Conservation (phyloP, 2,888 invertebrate genomes). For the Acrocyrtus sp. region DNA sequence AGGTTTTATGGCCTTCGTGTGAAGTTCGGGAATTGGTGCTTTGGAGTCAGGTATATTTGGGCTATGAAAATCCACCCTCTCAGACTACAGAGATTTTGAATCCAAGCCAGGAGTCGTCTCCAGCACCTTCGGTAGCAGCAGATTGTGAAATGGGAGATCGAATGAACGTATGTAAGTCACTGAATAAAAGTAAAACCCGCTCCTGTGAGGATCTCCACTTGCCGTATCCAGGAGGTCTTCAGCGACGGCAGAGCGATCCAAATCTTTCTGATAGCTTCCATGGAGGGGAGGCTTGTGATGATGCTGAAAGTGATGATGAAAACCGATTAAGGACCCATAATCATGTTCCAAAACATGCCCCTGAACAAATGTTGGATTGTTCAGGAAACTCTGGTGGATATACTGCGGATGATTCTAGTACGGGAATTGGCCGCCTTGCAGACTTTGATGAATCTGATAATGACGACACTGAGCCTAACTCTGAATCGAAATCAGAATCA, state of each 20-base stretch:
- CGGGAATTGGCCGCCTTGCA: conserved; percentile 59
- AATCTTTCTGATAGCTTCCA: conserved; percentile 75
- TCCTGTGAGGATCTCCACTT: conserved; percentile 85
- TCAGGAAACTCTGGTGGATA: conserved; percentile 17
- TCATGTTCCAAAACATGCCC: conserved; percentile 1
- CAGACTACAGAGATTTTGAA: conserved; percentile 65
- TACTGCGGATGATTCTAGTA: conserved; percentile 31
- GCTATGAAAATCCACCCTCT: conserved; percentile 65
- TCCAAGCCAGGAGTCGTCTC: conserved; percentile 66
- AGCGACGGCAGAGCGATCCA: conserved; percentile 86
- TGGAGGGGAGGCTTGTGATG: conserved; percentile 30
- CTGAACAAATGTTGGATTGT: background rate
- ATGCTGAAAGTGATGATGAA: conserved; percentile 20
- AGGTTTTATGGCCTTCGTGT: conserved; percentile 89
- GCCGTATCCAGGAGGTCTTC: conserved; percentile 67
- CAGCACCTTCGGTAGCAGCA: conserved; percentile 59
- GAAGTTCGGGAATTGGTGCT: conserved; percentile 83
- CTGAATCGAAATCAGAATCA: conserved; percentile 59
- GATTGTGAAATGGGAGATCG: conserved; percentile 54
- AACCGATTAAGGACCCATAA: conserved; percentile 18
- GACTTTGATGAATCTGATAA: conserved; percentile 64
- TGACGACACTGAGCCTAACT: conserved; percentile 62
- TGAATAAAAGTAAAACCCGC: conserved; percentile 70
- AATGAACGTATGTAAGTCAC: conserved; percentile 61
- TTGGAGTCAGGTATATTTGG: conserved; percentile 88